These are phyloP conservation scores for Bombus huntii DNA, from an alignment of 1,140 invertebrate species.

Conservation along the genomic window DNA sequence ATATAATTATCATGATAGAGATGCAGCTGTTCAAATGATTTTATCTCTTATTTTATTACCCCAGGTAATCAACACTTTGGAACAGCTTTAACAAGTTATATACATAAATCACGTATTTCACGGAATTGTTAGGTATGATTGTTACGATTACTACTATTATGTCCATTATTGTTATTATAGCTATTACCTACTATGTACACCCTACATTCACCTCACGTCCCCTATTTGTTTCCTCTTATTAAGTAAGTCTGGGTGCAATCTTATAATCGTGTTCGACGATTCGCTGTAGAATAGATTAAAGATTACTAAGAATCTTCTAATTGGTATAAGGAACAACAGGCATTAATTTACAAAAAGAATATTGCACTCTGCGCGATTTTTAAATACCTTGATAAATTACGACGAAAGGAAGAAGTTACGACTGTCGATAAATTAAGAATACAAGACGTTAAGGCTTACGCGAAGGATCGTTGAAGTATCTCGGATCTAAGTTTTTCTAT, in stretches of 20 bases:
- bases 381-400: neutral
- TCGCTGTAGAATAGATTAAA: neutral
- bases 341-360: neutral
- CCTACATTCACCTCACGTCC: neutral
- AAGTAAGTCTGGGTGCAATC: too few species aligned
- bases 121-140: neutral
- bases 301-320: slow-evolving; percentile 1
- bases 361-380: neutral
- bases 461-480: too few species aligned
- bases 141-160: neutral
- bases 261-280: too few species aligned
- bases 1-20: neutral
- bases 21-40: neutral
- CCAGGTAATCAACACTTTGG: neutral
- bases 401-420: neutral
- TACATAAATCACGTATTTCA: neutral
- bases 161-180: neutral
- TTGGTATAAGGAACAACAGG: neutral
- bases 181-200: neutral
- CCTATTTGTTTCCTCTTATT: too few species aligned
- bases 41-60: neutral
- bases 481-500: too few species aligned
- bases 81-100: neutral
- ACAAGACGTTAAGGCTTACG: too few species aligned
- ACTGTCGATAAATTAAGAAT: neutral